Conservation (phyloP, 1,140 invertebrate species). For the Cherax quadricarinatus region DNA sequence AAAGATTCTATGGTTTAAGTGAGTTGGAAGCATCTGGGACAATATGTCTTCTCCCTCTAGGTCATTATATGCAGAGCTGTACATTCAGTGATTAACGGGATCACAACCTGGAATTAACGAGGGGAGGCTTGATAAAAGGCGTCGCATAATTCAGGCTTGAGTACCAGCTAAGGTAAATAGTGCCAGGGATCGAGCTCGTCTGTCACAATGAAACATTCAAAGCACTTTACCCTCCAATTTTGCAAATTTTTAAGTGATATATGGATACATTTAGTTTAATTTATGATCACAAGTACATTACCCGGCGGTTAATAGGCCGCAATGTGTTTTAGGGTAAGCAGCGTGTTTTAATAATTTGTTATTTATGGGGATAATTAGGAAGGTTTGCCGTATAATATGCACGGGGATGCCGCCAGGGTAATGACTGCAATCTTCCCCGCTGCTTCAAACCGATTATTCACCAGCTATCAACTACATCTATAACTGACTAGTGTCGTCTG, state of each 20-base stretch:
- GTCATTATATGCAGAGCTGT: conserved; percentile 8
- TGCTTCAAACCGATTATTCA: no score
- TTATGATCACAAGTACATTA: background rate
- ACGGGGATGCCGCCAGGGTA: no score
- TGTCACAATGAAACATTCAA: conserved; percentile 3
- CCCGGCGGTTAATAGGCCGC: background rate
- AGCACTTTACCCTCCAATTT: background rate
- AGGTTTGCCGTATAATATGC: background rate
- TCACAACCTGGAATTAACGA: conserved; percentile 20
- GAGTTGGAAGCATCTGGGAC: background rate
- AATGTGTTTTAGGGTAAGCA: background rate
- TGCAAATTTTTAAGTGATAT: background rate
- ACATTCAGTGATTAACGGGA: conserved; percentile 8
- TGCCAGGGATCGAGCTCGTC: background rate
- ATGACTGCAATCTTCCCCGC: no score
- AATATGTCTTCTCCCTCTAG: background rate
- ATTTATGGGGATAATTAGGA: background rate
- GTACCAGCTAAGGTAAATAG: conserved; percentile 7
- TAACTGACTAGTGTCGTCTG: no score
- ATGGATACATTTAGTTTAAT: background rate
- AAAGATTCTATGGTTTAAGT: no score
- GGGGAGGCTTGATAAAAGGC: background rate
- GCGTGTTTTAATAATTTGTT: background rate
- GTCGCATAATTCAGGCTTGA: conserved; percentile 11
- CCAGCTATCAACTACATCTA: no score